Evolutionary conservation across 2,888 invertebrate species (phyloP).

Genomic region (Drosophila multiciliata): DNA sequence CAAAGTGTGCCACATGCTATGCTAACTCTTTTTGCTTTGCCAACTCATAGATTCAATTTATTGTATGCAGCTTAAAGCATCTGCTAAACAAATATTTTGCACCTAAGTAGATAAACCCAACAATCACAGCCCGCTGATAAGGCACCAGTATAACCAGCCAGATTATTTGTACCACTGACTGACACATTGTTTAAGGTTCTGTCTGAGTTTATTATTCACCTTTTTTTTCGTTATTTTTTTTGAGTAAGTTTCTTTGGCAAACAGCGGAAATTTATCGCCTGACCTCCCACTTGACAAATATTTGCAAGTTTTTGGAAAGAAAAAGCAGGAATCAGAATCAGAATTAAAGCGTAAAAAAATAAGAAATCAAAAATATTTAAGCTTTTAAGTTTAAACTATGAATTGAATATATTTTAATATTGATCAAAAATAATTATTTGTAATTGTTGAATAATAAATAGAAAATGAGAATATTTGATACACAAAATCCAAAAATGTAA

Average conservation of each 20-base stretch:
- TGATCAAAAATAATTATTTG: not conserved
- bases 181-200: constrained; percentile 37
- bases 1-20: constrained; percentile 33
- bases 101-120: constrained; percentile 11
- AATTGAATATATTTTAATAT: not conserved
- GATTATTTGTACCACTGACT: constrained; percentile 40
- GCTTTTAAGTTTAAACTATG: not conserved
- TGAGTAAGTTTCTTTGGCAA: constrained; percentile 39
- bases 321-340: not conserved
- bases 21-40: not conserved
- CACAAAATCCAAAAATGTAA: not conserved
- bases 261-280: constrained; percentile 49
- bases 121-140: constrained; percentile 16
- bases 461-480: not conserved
- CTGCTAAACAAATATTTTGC: constrained; percentile 48
- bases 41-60: not conserved
- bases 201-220: not conserved
- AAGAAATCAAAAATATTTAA: not conserved
- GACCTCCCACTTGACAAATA: constrained; percentile 58
- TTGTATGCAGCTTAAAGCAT: constrained; percentile 5
- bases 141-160: not conserved
- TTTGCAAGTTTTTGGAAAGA: constrained; percentile 1
- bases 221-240: constrained; percentile 1
- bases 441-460: not conserved
- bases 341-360: not conserved